phyloP scores from a whole-genome alignment of 2,888 invertebrate genomes.

The Epinotia demarniana region DNA sequence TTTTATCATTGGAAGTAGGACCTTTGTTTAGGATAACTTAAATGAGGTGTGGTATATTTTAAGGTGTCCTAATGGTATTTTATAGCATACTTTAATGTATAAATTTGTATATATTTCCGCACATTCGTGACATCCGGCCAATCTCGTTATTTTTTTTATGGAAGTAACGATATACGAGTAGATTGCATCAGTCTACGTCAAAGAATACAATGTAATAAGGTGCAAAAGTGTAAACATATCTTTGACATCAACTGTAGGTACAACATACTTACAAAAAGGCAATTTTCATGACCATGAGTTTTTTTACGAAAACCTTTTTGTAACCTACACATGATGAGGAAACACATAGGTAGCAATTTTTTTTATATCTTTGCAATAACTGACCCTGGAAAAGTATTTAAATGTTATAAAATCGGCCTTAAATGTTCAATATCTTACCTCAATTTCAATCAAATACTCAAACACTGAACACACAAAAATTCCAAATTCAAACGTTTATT shows the following conservation, averaged over 20 bases:
- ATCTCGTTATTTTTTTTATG: no score
- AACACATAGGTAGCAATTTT: neutral
- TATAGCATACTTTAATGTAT: neutral
- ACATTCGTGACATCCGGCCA: no score
- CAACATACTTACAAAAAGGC: no score
- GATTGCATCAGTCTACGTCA: no score
- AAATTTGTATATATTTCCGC: no score
- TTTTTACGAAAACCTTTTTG: no score
- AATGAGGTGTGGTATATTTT: neutral
- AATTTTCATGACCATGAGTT: no score
- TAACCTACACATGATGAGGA: no score
- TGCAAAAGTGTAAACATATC: no score
- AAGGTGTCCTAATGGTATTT: neutral
- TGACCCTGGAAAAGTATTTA: neutral
- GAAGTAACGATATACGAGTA: no score
- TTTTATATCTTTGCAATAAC: neutral
- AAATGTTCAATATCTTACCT: constrained; percentile 20
- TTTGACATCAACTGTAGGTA: no score
- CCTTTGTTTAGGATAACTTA: neutral
- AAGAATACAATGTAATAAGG: no score
- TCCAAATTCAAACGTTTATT: constrained; percentile 30
- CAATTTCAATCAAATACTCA: constrained; percentile 10
- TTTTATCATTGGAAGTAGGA: neutral
- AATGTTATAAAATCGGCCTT: neutral
- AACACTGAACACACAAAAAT: constrained; percentile 18